These are phyloP conservation scores for Thermophis baileyi DNA, from an alignment of 2,113 vertebrate species.

Conservation along the genomic window DNA sequence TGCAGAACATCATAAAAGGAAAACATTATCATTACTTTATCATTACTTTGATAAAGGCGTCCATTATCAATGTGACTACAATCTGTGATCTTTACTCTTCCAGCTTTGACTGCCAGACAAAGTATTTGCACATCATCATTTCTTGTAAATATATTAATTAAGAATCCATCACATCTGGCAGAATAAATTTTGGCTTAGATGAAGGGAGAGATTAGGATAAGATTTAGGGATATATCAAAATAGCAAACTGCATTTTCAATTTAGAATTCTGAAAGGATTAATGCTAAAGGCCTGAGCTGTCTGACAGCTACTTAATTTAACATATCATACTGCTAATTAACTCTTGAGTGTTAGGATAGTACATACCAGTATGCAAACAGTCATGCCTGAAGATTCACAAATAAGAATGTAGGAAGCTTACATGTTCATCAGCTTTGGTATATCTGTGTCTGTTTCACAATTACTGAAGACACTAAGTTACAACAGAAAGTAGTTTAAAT, in stretches of 20 bases:
- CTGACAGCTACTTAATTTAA: constrained; percentile 20
- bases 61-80: background rate
- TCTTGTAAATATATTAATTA: constrained; percentile 24
- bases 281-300: constrained; percentile 1
- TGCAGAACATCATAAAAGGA: background rate
- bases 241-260: background rate
- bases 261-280: constrained; percentile 7
- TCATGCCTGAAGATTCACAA: background rate
- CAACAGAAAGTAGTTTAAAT: background rate
- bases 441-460: background rate
- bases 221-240: constrained; percentile 11
- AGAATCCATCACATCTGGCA: constrained; percentile 12
- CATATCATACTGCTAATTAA: background rate
- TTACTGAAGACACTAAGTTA: background rate
- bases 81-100: background rate
- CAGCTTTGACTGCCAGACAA: background rate
- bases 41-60: background rate
- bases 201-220: constrained; percentile 14
- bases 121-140: background rate
- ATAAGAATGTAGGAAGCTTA: background rate
- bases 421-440: background rate
- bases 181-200: background rate
- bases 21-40: no score
- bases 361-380: background rate
- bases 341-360: background rate